A percentile compares a stretch with the other conserved stretches of the same genome.
These are phyloP conservation scores for Eriosoma lanigerum DNA, from an alignment of 1,140 invertebrate species.

Conservation along the genomic window DNA sequence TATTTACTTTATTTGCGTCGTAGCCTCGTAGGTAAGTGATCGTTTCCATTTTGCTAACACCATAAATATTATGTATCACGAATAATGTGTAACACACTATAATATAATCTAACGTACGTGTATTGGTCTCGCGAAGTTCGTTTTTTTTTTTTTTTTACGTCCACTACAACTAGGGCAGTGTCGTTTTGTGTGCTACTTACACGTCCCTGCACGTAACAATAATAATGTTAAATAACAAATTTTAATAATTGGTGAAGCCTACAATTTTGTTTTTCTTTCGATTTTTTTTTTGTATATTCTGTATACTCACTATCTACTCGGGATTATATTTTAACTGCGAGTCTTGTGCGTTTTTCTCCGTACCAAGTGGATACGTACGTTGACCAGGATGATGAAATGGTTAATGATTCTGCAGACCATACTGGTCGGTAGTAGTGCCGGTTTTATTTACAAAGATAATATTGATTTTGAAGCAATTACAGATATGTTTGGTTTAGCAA, in stretches of 20 bases:
- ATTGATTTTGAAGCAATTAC: conserved; percentile 46
- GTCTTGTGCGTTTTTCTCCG: conserved; percentile 35
- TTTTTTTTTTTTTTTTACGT: too few relatives aligned
- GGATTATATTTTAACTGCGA: neutral
- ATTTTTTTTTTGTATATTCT: neutral
- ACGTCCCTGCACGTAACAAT: neutral
- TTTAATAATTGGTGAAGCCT: neutral
- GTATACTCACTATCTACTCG: neutral
- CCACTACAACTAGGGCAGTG: conserved; percentile 26
- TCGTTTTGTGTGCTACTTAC: conserved; percentile 36
- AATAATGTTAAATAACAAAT: neutral
- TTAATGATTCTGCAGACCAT: conserved; percentile 17
- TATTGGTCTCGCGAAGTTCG: neutral
- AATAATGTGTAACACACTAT: neutral
- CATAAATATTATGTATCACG: neutral
- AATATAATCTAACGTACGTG: too few relatives aligned
- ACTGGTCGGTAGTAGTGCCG: neutral
- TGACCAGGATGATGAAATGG: neutral
- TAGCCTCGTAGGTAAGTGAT: neutral
- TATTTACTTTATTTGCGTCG: neutral
- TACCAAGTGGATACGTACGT: conserved; percentile 4
- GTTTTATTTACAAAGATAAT: conserved; percentile 47
- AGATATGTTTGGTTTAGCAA: conserved; percentile 52
- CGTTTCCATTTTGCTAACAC: too few relatives aligned
- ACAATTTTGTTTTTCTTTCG: neutral